Evolutionary conservation across 2,113 vertebrate genomes (phyloP).

Genomic region (Saguinus imperator): DNA sequence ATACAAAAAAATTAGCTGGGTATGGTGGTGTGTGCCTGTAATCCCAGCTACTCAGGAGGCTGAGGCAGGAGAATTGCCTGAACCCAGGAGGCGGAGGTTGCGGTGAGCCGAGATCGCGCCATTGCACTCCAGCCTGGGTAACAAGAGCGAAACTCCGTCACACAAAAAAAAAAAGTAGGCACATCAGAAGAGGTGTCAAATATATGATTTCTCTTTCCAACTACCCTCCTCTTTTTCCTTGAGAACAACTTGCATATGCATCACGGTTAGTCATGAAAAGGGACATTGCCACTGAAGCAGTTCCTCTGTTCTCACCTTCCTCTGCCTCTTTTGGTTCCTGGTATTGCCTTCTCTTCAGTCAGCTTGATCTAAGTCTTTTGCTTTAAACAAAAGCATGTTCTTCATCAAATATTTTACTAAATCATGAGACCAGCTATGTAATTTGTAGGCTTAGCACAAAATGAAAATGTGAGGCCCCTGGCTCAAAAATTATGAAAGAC

Average conservation of each 20-base stretch:
- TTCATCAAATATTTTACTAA: neutral
- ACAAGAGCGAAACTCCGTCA: too few relatives aligned
- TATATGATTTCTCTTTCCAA: neutral
- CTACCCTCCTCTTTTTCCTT: neutral
- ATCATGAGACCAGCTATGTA: neutral
- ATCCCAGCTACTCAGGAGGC: too few relatives aligned
- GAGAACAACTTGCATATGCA: neutral
- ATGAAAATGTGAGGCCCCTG: neutral
- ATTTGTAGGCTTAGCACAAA: neutral
- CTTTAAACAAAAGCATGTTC: neutral
- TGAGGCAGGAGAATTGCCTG: too few relatives aligned
- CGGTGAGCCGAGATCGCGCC: too few relatives aligned
- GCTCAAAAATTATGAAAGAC: neutral
- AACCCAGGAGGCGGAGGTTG: too few relatives aligned
- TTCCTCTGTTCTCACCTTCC: neutral
- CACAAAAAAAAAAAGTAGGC: neutral
- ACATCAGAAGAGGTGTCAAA: neutral
- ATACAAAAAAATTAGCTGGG: too few relatives aligned
- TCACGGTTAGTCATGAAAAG: neutral
- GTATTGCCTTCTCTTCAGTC: neutral
- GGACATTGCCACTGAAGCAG: neutral
- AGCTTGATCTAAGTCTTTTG: neutral
- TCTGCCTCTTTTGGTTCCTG: neutral
- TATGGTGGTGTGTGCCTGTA: too few relatives aligned
- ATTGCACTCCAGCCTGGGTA: too few relatives aligned